A percentile compares a stretch with the other conserved stretches of the same genome.
Conservation (phyloP, 2,113 vertebrate genomes). For the Anarhynchus alexandrinus region DNA sequence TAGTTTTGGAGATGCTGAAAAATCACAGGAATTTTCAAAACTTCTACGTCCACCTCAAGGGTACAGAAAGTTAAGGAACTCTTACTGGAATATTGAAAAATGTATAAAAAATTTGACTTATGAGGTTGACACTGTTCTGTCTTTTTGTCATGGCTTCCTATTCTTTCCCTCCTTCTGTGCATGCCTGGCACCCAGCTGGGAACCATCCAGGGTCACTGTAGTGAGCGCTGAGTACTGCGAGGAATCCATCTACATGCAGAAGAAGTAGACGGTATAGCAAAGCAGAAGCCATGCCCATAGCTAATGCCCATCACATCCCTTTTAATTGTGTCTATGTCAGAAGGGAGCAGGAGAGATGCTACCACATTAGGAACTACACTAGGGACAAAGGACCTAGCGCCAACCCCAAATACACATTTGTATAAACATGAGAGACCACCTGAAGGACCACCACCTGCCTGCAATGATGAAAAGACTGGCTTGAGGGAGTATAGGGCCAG, state of each 20-base stretch:
- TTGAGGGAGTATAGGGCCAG: neutral
- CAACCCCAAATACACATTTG: neutral
- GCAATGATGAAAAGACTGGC: neutral
- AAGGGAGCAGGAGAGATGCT: neutral
- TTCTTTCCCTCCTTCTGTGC: neutral
- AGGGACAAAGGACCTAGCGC: neutral
- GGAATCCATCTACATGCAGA: neutral
- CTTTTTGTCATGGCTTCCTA: neutral
- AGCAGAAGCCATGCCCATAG: neutral
- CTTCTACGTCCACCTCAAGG: neutral
- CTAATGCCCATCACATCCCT: neutral
- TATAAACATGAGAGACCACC: neutral
- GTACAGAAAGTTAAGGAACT: neutral
- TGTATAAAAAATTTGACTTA: neutral
- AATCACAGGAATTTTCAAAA: neutral
- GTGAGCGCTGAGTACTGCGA: fast-evolving
- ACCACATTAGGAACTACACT: neutral
- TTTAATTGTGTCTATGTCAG: neutral
- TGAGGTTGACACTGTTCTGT: fast-evolving
- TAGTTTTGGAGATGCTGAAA: neutral
- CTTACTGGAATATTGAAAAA: neutral
- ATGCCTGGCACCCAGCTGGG: neutral
- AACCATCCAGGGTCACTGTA: neutral
- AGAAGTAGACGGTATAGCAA: neutral
- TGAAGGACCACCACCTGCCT: neutral